Evolutionary conservation across 2,797 vertebrate species (phyloP), one percentile per base, ranked within the genome.

Genomic region (Pseudocheirus occidentalis): DNA sequence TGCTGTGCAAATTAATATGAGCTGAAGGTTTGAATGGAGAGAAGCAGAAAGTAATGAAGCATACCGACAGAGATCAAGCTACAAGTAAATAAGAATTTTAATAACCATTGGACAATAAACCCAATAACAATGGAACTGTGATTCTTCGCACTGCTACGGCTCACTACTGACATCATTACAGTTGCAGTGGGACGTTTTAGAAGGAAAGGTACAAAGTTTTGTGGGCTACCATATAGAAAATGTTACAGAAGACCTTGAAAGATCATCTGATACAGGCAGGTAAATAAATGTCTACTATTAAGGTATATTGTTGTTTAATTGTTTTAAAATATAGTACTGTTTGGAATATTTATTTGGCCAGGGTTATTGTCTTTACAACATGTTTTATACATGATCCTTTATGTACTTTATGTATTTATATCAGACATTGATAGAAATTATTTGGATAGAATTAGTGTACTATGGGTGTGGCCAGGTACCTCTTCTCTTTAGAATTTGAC

Each of bases 1-100:
- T 97, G 95, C 91, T 58, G 95, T 94, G 58, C 55, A 96, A 73
- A 96, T 95, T 93, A 94, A 53, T 57, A 55, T 90, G 27, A 29
- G 16, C 59, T 58, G 55, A 93, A 91, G 91, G 40, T 56, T 93
- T 55, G n/a, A 94, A 93, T 40, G 50, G 50, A 81, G n/a, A 81
- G n/a, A 81, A n/a, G n/a, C 21, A 92, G 54, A 92, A 13, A 93
- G 34, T 92, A 96, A 92, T 95, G 90, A 93, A 58, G 21, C 24
- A 87, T 87, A 87, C 21, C 24, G 11, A 87, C 21, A 50, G 40
- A 92, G 55, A n/a, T n/a, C 89, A 93, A 12, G n/a, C 9, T 96
- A 54, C 90, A 93, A 92, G 93, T 94, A 54, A 93, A 14, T 95
- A 90, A 90, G 31, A 95, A 73, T 87, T 50, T 40, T 87, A 87